Evolutionary conservation across 2,888 invertebrate genomes (phyloP).

Genomic region (Biston stratarius): DNA sequence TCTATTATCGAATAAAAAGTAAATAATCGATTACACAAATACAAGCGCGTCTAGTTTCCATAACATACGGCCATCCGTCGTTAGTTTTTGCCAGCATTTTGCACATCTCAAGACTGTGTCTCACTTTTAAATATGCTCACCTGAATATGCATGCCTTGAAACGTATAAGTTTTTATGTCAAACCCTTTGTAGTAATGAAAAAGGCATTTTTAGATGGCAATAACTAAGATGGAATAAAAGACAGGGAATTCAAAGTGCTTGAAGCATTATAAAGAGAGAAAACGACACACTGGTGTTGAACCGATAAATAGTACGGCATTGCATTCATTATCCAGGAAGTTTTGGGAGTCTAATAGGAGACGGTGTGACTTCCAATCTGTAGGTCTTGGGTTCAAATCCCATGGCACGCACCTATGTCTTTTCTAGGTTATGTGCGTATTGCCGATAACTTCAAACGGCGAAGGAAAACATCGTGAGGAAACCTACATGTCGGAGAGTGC

Average conservation of each 20-base stretch:
- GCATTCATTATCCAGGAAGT: no score
- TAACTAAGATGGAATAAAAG: conserved; percentile 36
- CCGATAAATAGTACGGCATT: no score
- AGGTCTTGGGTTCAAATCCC: no score
- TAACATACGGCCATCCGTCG: conserved; percentile 22
- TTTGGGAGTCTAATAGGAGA: no score
- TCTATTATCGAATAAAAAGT: background rate
- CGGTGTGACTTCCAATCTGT: no score
- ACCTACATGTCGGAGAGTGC: no score
- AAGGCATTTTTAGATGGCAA: conserved; percentile 39
- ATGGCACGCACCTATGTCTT: no score
- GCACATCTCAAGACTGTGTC: conserved; percentile 29
- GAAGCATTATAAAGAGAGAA: background rate
- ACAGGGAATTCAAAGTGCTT: conserved; percentile 23
- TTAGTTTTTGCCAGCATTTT: conserved; percentile 38
- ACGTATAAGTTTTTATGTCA: conserved; percentile 37
- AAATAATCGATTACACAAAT: conserved; percentile 7
- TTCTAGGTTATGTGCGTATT: no score
- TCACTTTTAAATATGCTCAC: conserved; percentile 37
- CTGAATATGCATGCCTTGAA: conserved; percentile 42
- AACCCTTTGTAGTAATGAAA: conserved; percentile 38
- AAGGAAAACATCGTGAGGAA: no score
- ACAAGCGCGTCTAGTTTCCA: conserved; percentile 21
- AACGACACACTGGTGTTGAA: no score
- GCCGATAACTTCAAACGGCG: no score